These are phyloP conservation scores for Drosophila colorata DNA, from an alignment of 2,888 invertebrate species.

Conservation along the genomic window DNA sequence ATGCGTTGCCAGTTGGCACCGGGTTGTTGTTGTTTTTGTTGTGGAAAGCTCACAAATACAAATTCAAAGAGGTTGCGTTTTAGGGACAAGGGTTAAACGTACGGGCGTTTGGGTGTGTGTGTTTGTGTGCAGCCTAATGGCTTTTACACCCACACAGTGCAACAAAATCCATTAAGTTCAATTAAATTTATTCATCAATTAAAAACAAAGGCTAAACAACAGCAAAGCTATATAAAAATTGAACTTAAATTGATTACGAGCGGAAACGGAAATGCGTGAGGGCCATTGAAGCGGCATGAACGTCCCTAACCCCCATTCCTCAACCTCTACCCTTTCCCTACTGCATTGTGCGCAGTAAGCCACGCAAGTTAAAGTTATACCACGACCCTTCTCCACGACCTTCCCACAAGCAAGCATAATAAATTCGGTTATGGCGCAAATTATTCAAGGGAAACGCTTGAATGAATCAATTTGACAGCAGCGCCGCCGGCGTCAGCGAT, in stretches of 20 bases:
- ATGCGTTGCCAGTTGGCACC: slow-evolving; percentile 52
- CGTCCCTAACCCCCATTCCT: background rate
- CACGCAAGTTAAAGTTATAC: slow-evolving; percentile 26
- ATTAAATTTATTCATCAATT: slow-evolving; percentile 78
- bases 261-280: slow-evolving; percentile 66
- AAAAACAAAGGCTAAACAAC: slow-evolving; percentile 63
- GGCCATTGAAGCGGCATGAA: slow-evolving; percentile 34
- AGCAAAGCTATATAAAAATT: slow-evolving; percentile 45
- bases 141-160: slow-evolving; percentile 43
- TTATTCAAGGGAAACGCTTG: slow-evolving; percentile 72
- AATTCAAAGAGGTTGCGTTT: slow-evolving; percentile 39
- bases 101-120: slow-evolving; percentile 6
- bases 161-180: slow-evolving; percentile 72
- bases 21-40: slow-evolving; percentile 13
- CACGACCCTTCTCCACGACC: background rate
- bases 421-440: slow-evolving; percentile 70
- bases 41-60: slow-evolving; percentile 29
- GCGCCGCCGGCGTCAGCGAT: slow-evolving; percentile 15
- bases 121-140: slow-evolving; percentile 49
- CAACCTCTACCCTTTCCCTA: background rate
- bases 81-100: slow-evolving; percentile 36
- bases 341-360: slow-evolving; percentile 16
- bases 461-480: slow-evolving; percentile 62
- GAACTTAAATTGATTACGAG: slow-evolving; percentile 63
- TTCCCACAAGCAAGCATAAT: slow-evolving; percentile 41